Evolutionary conservation across 2,888 invertebrate genomes (phyloP).

Genomic region (Fragum fragum): DNA sequence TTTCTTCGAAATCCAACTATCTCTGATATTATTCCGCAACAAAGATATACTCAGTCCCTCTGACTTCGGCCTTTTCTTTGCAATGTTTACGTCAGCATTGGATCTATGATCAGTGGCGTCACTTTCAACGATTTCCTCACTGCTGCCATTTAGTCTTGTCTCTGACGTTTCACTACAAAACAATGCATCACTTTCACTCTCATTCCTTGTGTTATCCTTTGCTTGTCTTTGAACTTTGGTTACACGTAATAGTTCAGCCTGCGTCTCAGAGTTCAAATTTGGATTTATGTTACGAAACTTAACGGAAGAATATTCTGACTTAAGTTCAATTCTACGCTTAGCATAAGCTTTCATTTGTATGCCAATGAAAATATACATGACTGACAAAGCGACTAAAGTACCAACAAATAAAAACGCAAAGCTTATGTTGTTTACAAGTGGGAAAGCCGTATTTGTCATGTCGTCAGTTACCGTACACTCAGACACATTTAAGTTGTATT

Average conservation of each 20-base stretch:
- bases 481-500: slow-evolving; percentile 58
- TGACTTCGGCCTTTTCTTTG: background rate
- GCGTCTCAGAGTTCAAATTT: background rate
- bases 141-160: slow-evolving; percentile 18
- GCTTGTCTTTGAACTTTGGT: slow-evolving; percentile 18
- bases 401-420: slow-evolving; percentile 60
- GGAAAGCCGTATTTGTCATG: slow-evolving; percentile 60
- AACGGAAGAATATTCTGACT: background rate
- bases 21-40: background rate
- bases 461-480: slow-evolving; percentile 70
- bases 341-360: slow-evolving; percentile 47
- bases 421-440: slow-evolving; percentile 62
- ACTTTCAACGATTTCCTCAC: background rate
- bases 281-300: background rate
- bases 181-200: slow-evolving; percentile 36
- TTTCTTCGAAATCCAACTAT: slow-evolving; percentile 3
- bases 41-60: background rate
- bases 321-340: slow-evolving; percentile 18
- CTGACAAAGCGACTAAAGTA: slow-evolving; percentile 46
- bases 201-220: background rate
- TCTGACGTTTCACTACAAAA: slow-evolving; percentile 45
- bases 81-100: background rate
- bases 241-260: slow-evolving; percentile 9
- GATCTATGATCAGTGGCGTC: background rate
- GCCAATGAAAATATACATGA: slow-evolving; percentile 68